phyloP scores from a whole-genome alignment of 2,113 vertebrate species.

The Panthera tigris region DNA sequence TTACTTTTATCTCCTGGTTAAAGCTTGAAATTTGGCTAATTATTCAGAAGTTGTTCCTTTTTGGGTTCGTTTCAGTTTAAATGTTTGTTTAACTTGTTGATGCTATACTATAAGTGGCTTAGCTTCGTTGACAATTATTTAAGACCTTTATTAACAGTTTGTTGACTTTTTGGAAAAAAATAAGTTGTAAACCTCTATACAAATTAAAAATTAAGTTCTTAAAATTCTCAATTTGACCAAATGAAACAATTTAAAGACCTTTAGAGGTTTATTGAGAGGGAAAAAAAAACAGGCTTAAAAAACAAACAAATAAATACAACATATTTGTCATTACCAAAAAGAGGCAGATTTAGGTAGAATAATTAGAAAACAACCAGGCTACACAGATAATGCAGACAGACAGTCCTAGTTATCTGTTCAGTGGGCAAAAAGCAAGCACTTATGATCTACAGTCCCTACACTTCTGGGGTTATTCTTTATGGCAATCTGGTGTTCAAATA shows the following conservation, averaged over 20 bases:
- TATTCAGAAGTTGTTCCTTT: neutral
- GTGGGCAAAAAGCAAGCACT: neutral
- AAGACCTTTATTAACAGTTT: neutral
- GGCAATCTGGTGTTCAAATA: neutral
- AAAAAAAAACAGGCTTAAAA: neutral
- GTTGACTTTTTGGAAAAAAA: neutral
- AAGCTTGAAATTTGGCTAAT: neutral
- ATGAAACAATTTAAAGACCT: neutral
- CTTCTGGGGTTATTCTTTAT: neutral
- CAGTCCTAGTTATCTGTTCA: neutral
- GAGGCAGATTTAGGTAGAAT: neutral
- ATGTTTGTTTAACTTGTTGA: fast-evolving
- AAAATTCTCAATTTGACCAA: neutral
- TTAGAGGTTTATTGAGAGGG: neutral
- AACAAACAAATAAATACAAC: neutral
- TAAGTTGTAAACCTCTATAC: neutral
- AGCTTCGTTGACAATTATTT: neutral
- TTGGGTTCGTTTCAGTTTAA: neutral
- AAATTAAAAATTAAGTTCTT: neutral
- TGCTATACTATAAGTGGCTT: neutral
- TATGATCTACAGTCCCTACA: neutral
- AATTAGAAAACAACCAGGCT: neutral
- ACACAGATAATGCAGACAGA: neutral
- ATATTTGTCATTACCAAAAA: neutral
- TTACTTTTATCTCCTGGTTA: neutral